phyloP scores from a whole-genome alignment of 2,888 invertebrate genomes.

The Ennomos fuscantarius region DNA sequence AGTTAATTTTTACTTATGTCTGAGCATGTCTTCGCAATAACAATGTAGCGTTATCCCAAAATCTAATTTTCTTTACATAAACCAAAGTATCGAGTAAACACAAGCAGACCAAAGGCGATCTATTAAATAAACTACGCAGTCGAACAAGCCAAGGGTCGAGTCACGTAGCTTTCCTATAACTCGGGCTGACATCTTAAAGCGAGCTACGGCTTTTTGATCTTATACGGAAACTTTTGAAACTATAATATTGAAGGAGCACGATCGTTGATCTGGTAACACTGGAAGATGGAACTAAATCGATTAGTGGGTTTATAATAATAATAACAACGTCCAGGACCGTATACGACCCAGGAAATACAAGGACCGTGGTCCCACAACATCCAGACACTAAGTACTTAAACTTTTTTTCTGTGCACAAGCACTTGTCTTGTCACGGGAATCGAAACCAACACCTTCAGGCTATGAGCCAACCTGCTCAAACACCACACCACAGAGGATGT shows the following conservation, averaged over 20 bases:
- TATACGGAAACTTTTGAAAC: conserved; percentile 48
- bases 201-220: conserved; percentile 75
- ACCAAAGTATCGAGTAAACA: conserved; percentile 7
- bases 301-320: not conserved
- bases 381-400: too few relatives aligned
- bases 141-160: conserved; percentile 54
- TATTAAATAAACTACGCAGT: conserved; percentile 55
- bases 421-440: too few relatives aligned
- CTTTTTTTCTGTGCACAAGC: too few relatives aligned
- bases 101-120: conserved; percentile 25
- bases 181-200: conserved; percentile 72
- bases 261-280: conserved; percentile 37
- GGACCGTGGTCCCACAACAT: too few relatives aligned
- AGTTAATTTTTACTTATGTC: not conserved
- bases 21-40: not conserved
- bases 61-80: conserved; percentile 7
- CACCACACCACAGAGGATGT: too few relatives aligned
- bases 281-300: conserved; percentile 10
- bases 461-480: too few relatives aligned
- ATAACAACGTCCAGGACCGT: too few relatives aligned
- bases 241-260: conserved; percentile 25
- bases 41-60: not conserved
- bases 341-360: too few relatives aligned
- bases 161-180: conserved; percentile 71
- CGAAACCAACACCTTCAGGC: too few relatives aligned